Conservation (phyloP, 2,888 invertebrate species). For the Chouioia cunea region DNA sequence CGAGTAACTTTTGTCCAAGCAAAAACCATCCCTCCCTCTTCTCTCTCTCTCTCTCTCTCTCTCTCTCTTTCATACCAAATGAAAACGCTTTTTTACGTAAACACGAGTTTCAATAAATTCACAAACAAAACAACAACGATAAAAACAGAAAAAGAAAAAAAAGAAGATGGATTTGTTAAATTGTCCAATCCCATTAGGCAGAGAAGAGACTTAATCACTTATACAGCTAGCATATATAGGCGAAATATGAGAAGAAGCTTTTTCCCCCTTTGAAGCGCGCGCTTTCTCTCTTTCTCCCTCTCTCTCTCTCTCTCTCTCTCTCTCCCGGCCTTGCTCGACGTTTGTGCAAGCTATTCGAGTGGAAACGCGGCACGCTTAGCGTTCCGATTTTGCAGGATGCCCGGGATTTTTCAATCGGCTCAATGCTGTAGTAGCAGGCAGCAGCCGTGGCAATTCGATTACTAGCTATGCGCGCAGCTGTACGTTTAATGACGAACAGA, state of each 20-base stretch:
- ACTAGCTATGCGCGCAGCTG: no score
- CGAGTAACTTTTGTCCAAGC: conserved; percentile 18
- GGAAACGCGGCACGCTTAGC: not conserved
- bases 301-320: not conserved
- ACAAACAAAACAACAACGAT: no score
- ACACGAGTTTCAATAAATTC: no score
- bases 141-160: no score
- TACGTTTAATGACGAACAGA: no score
- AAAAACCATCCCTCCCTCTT: not conserved
- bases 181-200: no score
- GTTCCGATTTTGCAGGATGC: conserved; percentile 11
- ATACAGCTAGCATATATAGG: no score
- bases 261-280: conserved; percentile 18
- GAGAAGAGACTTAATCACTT: no score
- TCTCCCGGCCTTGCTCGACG: conserved; percentile 17
- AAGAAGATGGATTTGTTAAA: no score
- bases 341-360: conserved; percentile 19
- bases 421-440: conserved; percentile 36
- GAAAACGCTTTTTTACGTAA: no score
- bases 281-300: not conserved
- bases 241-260: no score
- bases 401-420: conserved; percentile 12
- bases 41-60: not conserved
- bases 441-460: not conserved
- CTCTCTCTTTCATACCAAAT: no score